Evolutionary conservation across 2,113 vertebrate species (phyloP), one percentile per base, ranked within the genome.

Genomic region (Syngnathus floridae): DNA sequence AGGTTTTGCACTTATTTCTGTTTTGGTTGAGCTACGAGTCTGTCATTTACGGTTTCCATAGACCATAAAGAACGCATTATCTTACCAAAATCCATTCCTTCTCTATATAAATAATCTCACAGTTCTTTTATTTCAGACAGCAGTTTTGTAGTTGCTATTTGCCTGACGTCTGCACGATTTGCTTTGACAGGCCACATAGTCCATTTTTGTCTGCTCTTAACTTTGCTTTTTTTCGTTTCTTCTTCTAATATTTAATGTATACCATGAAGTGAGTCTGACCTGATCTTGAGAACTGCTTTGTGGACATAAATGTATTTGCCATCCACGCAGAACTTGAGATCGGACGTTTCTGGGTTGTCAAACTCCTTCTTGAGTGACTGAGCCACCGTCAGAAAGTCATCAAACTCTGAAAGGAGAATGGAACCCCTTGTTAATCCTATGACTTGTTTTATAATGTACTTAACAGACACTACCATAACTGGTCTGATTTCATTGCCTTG

Each of bases 281-380:
- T 94, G 88, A 99, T 99, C 90, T 99, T 99, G 54, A 99, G 88
- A 73, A 99, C 90, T 40, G 95, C 95, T 89, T 99, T 98, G 86
- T 99, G 97, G 16, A 99, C 96, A 37, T 95, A 87, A 72, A 99
- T 96, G 62, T 92, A 95, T 85, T 97, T 98, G 52, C 96, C 94
- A 51, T 98, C 96, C 9, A 99, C 86, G 65, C 91, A 92, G 82
- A 99, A 99, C 84, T 94, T 98, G 21, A 99, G 88, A 82, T 99
- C 97, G 11, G 96, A 91, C 0, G 95, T 99, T 87, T 97, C 94
- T 1, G 94, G 94, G 81, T 93, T 97, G 86, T 99, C 95, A 86
- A 99, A 99, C 82, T 98, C 95, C 79, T 93, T 96, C 88, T 93
- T 97, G 82, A 99, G 81, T 59, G 95, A 94, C 80, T 99, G 93